Evolutionary conservation across 2,888 invertebrate species (phyloP).

Genomic region (Agrilus cyanescens): DNA sequence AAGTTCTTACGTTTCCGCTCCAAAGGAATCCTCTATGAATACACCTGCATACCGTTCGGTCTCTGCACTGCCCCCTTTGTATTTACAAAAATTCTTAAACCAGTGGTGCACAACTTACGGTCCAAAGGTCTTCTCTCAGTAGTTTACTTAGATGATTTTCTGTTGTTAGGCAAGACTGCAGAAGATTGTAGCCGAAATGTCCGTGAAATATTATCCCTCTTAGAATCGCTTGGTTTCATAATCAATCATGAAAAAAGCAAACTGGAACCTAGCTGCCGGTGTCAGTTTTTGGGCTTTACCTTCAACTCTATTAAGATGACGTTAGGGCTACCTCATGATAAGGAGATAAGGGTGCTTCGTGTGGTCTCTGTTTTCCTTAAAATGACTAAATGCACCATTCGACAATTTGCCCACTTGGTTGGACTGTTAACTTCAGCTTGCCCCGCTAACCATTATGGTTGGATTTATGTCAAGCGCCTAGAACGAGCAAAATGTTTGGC

Average conservation of each 20-base stretch:
- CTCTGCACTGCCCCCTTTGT: slow-evolving; percentile 16
- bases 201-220: not conserved
- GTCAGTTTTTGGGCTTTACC: slow-evolving; percentile 12
- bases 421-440: no score
- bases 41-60: slow-evolving; percentile 18
- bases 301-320: slow-evolving; percentile 4
- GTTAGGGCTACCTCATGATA: no score
- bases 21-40: slow-evolving; percentile 15
- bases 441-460: no score
- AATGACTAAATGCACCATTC: no score
- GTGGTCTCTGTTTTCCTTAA: not conserved
- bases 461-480: no score
- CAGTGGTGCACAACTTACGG: slow-evolving; percentile 10
- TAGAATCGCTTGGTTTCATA: slow-evolving; percentile 11
- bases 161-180: slow-evolving; percentile 8
- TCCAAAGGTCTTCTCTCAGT: slow-evolving; percentile 9
- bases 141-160: slow-evolving; percentile 15
- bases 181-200: slow-evolving; percentile 4
- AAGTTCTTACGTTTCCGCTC: slow-evolving; percentile 17
- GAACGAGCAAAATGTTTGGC: no score
- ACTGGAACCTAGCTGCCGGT: slow-evolving; percentile 6
- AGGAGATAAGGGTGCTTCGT: no score
- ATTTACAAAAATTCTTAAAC: slow-evolving; percentile 21
- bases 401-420: no score
- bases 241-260: slow-evolving; percentile 14